phyloP scores from a whole-genome alignment of 2,888 invertebrate genomes.

The Deroplatys truncata region DNA sequence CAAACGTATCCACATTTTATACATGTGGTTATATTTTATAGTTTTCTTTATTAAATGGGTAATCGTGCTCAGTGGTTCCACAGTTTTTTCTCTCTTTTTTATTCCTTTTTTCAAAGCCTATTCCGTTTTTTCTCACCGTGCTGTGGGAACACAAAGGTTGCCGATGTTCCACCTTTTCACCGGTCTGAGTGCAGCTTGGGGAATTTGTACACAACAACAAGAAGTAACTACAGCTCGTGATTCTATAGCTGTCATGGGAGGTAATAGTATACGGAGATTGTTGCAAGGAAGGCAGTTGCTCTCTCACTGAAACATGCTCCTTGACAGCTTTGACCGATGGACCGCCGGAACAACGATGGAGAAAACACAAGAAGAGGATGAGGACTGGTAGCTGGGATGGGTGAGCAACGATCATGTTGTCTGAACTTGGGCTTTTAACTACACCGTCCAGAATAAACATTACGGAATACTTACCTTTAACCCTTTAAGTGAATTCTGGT shows the following conservation, averaged over 20 bases:
- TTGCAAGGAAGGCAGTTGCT: neutral
- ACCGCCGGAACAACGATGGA: neutral
- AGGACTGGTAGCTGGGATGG: neutral
- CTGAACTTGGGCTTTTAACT: neutral
- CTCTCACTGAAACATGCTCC: neutral
- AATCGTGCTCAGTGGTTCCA: no score
- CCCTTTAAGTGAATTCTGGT: neutral
- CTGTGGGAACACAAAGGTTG: neutral
- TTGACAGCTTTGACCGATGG: constrained; percentile 22
- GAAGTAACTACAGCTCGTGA: neutral
- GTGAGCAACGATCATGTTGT: neutral
- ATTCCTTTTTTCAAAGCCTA: neutral
- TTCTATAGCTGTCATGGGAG: neutral
- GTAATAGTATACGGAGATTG: neutral
- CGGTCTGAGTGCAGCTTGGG: neutral
- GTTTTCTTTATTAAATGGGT: no score
- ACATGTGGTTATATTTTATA: no score
- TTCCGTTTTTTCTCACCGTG: neutral
- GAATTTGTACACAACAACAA: neutral
- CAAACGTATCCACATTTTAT: no score
- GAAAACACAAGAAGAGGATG: neutral
- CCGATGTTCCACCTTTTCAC: neutral
- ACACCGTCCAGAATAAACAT: neutral
- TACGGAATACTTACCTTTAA: neutral
- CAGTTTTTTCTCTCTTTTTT: no score